Evolutionary conservation across 1,140 invertebrate genomes (phyloP), one percentile per base, ranked within the genome.

Genomic region (Drosophila ambigua): DNA sequence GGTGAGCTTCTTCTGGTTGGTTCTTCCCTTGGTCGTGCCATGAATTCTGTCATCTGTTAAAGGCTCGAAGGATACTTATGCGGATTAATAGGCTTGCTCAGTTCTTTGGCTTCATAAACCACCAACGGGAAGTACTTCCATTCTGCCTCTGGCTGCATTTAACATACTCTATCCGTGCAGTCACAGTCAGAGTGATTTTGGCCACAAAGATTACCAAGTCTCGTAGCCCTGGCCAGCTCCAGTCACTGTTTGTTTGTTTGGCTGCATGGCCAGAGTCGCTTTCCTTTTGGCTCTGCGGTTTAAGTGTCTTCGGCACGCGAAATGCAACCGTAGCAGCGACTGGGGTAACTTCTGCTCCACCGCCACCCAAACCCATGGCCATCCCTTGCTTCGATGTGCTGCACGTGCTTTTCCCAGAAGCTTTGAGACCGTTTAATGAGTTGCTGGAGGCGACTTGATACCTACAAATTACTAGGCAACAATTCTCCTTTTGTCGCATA

Each of bases 291-390:
- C 57, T 61, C 77, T 90, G 87, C 68, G 89, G 78, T 78, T 87
- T 82, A 91, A 91, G 89, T 90, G 84, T 91, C 83, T 90, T 90
- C 57, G 80, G 74, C 89, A 91, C 89, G 89, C 88, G 81, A 91
- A 83, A 78, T 73, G 62, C 73, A 75, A 52, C 69, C 77, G 60
- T 76, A 50, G 57, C 67, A 50, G 63, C 63, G 60, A 65, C 46
- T 20, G 60, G 28, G 59, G 59, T 64, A 60, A 64, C 59, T 64
- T 50, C 63, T 44, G 57, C 23, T 31, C 24, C 26, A 5, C 62
- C 45, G n/a, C 48, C 20, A 8, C 62, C 45, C 54, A 51, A 53
- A 57, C 45, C 44, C 46, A 39, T 28, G 26, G 26, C 26, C 63
- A 57, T 46, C 44, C 43, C 44, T 63, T 61, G 63, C 35, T 52